phyloP scores from a whole-genome alignment of 2,888 invertebrate genomes.

The Sussaba pulchella region DNA sequence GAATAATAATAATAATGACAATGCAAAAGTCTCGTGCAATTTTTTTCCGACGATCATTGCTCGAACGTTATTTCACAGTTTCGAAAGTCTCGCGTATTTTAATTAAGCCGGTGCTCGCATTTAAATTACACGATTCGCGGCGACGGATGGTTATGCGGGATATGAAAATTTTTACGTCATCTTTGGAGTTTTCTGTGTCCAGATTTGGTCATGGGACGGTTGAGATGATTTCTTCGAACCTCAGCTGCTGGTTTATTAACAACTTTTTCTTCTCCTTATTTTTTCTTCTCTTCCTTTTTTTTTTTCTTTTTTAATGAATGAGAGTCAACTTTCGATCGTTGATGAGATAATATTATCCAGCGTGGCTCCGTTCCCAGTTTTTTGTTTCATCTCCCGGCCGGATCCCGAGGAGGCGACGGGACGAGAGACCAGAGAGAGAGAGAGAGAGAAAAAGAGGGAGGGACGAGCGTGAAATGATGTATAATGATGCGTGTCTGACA shows the following conservation, averaged over 20 bases:
- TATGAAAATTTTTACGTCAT: constrained; percentile 4
- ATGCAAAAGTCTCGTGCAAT: too few relatives aligned
- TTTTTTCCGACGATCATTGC: neutral
- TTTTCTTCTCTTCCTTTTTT: too few relatives aligned
- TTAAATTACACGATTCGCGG: neutral
- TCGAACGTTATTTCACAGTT: neutral
- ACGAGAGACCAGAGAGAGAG: constrained; percentile 10
- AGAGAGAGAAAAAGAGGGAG: too few relatives aligned
- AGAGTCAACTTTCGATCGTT: neutral
- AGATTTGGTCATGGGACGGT: constrained; percentile 1
- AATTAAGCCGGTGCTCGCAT: neutral
- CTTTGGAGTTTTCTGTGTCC: neutral
- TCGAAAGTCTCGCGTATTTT: neutral
- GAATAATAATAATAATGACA: too few relatives aligned
- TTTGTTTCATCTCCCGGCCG: neutral
- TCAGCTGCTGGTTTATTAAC: neutral
- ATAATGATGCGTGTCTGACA: constrained; percentile 46
- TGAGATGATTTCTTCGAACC: constrained; percentile 3
- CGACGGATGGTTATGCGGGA: constrained; percentile 8
- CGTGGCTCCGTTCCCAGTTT: neutral
- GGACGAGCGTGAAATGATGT: constrained; percentile 44
- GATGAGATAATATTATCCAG: constrained; percentile 4
- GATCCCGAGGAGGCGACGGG: neutral
- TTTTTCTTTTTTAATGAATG: too few relatives aligned
- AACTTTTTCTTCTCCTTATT: too few relatives aligned